phyloP scores from a whole-genome alignment of 2,797 vertebrate species.

The Mus caroli region DNA sequence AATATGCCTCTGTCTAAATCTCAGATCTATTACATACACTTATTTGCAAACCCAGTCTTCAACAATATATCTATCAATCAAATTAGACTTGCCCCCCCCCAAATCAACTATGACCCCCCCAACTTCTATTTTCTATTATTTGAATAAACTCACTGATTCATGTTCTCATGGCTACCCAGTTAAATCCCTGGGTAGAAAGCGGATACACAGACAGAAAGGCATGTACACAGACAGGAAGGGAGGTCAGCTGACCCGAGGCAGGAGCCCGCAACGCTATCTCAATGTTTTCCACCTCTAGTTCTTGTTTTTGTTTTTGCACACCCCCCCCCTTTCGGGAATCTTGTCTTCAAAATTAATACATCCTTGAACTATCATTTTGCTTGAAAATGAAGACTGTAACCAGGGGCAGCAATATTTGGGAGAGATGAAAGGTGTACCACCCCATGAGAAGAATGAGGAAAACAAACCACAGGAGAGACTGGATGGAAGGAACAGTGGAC shows the following conservation, averaged over 20 bases:
- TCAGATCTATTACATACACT: slow-evolving; percentile 2
- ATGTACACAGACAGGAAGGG: background rate
- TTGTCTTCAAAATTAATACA: slow-evolving; percentile 42
- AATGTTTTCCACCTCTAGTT: background rate
- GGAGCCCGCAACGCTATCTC: background rate
- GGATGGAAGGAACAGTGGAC: background rate
- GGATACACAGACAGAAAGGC: background rate
- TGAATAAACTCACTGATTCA: background rate
- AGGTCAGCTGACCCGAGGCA: background rate
- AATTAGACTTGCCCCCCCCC: background rate
- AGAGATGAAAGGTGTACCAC: background rate
- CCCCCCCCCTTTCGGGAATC: background rate
- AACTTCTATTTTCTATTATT: background rate
- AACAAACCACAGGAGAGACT: background rate
- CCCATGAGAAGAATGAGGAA: background rate
- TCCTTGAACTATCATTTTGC: background rate
- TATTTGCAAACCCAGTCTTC: slow-evolving; percentile 47
- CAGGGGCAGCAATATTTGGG: background rate
- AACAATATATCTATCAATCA: background rate
- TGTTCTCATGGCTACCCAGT: background rate
- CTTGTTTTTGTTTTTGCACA: background rate
- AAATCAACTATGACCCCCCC: background rate
- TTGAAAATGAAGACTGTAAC: background rate
- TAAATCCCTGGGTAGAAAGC: background rate
- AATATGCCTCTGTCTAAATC: slow-evolving; percentile 31